Evolutionary conservation across 2,113 vertebrate species (phyloP).

Genomic region (Anoura caudifer): DNA sequence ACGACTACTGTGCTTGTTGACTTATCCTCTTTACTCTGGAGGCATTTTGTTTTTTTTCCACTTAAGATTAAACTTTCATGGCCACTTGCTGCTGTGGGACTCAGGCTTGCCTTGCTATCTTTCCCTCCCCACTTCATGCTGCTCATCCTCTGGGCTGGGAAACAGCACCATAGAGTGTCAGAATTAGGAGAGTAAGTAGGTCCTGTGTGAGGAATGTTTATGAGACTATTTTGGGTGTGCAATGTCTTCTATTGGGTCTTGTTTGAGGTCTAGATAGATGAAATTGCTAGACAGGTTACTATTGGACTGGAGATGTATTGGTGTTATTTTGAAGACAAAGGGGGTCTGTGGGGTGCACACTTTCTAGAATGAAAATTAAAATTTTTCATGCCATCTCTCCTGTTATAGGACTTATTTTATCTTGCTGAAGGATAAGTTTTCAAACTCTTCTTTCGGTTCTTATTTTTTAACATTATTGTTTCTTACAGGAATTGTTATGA

Average conservation of each 20-base stretch:
- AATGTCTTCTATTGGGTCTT: neutral
- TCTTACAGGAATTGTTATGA: neutral
- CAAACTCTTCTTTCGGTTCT: neutral
- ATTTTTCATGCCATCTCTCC: accelerated
- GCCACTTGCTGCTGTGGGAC: neutral
- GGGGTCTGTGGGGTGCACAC: too few relatives aligned
- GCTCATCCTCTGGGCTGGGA: neutral
- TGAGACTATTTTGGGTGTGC: neutral
- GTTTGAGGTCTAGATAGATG: neutral
- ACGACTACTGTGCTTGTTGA: neutral
- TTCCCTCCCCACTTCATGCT: neutral
- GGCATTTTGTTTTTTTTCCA: neutral
- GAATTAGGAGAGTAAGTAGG: neutral
- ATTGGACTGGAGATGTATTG: neutral
- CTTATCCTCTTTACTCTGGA: neutral
- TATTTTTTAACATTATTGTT: neutral
- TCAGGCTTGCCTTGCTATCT: neutral
- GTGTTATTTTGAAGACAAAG: neutral
- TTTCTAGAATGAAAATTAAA: neutral
- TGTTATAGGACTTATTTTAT: neutral
- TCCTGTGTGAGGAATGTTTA: neutral
- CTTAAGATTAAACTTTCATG: neutral
- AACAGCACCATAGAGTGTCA: neutral
- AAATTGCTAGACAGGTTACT: neutral
- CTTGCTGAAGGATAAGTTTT: neutral